Conservation (phyloP, 2,113 vertebrate species). For the Anser cygnoides region DNA sequence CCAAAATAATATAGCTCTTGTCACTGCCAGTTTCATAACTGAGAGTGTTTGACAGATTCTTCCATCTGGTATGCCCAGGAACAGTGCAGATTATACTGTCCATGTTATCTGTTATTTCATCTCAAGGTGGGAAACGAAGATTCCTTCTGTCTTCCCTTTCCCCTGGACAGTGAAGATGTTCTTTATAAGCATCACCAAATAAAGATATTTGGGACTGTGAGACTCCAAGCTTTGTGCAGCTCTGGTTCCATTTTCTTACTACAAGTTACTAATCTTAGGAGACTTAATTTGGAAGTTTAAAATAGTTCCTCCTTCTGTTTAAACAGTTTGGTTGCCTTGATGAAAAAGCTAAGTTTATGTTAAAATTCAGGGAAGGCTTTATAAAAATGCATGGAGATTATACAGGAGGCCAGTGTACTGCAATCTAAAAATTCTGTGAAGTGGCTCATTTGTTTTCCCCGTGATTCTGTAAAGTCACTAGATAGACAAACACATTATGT, state of each 20-base stretch:
- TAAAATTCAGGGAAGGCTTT: background rate
- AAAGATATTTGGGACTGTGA: background rate
- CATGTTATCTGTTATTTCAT: background rate
- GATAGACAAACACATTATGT: slow-evolving; percentile 44
- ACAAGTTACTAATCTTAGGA: background rate
- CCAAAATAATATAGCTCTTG: background rate
- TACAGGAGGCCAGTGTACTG: background rate
- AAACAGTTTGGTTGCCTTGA: background rate
- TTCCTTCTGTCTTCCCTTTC: background rate
- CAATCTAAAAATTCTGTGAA: background rate
- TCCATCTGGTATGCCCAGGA: background rate
- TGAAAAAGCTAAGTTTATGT: background rate
- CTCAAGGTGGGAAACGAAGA: background rate
- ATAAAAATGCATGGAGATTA: background rate
- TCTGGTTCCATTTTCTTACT: background rate
- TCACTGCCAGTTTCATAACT: background rate
- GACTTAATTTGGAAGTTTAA: background rate
- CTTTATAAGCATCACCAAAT: background rate
- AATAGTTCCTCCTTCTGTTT: background rate
- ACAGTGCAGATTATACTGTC: background rate
- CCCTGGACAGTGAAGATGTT: background rate
- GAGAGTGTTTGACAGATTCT: background rate
- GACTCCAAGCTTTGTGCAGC: background rate
- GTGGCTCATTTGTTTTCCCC: slow-evolving; percentile 33
- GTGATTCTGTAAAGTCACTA: slow-evolving; percentile 24